Evolutionary conservation across 2,113 vertebrate genomes (phyloP), one percentile per base, ranked within the genome.

Genomic region (Trogon surrucura): DNA sequence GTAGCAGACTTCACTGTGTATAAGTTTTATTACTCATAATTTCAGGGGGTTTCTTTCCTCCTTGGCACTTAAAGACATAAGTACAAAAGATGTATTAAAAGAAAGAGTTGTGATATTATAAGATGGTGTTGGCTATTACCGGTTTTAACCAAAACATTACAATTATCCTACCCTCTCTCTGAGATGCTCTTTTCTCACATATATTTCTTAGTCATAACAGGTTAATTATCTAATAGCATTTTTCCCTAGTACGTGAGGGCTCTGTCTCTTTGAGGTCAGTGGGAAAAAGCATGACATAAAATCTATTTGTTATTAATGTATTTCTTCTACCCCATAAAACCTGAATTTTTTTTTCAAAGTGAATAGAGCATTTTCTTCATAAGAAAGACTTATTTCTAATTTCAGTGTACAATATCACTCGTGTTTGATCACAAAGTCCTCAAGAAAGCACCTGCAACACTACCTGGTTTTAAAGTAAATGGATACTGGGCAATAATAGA

Each of bases 261-360:
- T 86, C 88, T 80, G 26, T 41, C 60, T 90, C 54, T 80, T 88
- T 45, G 56, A 90, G 77, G 23, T 72, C 70, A 85, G 27, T 82
- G 36, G 13, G n/a, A 66, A 84, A 93, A 86, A 86, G 60, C 6
- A 69, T 58, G 89, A 66, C 36, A 84, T 44, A 92, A 88, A 94
- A 96, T 83, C 79, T 84, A 56, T 83, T 85, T 85, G 38, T 78
- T 90, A 80, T 57, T 80, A 83, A 80, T 88, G 25, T 67, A 78
- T 41, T 93, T 89, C 67, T 88, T 89, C 44, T 67, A 75, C 34
- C 11, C 10, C 30, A 61, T 25, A 56, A 57, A 92, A 41, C 17
- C 32, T 7, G 48, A 72, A n/a, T 2, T 1, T 30, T 70, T 74
- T 58, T 47, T 11, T 4, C 21, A 65, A 84, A 56, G 26, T 34